These are phyloP conservation scores for Drosophila leontia DNA, from an alignment of 1,140 invertebrate genomes.

Conservation along the genomic window DNA sequence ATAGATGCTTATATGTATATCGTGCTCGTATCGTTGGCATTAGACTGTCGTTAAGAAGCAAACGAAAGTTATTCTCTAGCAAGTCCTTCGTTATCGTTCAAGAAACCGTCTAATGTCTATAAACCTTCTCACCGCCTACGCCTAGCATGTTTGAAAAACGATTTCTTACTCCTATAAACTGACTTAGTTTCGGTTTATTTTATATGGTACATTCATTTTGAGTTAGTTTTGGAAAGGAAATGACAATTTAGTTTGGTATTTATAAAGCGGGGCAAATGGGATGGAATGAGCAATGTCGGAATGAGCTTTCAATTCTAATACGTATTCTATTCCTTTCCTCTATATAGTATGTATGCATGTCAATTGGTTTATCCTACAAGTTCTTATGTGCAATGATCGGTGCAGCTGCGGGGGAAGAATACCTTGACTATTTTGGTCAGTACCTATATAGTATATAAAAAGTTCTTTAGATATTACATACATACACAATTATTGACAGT, in stretches of 20 bases:
- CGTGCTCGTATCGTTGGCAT: constrained; percentile 29
- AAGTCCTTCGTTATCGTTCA: constrained; percentile 54
- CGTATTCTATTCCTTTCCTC: constrained; percentile 21
- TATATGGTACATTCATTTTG: constrained; percentile 32
- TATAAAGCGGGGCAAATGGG: constrained; percentile 16
- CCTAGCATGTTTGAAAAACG: constrained; percentile 14
- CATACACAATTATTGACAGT: constrained; percentile 66
- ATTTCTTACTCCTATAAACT: constrained; percentile 29
- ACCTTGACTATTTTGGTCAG: constrained; percentile 30
- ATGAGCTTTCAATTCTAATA: constrained; percentile 26
- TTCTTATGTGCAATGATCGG: constrained; percentile 27
- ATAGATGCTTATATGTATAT: constrained; percentile 14
- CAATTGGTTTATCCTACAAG: constrained; percentile 31
- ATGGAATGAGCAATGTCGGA: constrained; percentile 1
- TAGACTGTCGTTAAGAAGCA: constrained; percentile 40
- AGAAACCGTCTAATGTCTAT: constrained; percentile 60
- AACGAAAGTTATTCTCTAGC: constrained; percentile 37
- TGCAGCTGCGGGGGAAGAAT: constrained; percentile 36
- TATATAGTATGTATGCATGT: constrained; percentile 5
- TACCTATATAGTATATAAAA: constrained; percentile 19
- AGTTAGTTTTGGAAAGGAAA: constrained; percentile 28
- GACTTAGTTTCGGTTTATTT: constrained; percentile 10
- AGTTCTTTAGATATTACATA: constrained; percentile 51
- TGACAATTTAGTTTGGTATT: constrained; percentile 16
- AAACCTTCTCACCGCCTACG: constrained; percentile 16